Evolutionary conservation across 1,140 invertebrate species (phyloP), one percentile per base, ranked within the genome.

Genomic region (Diachasmimorpha longicaudata): DNA sequence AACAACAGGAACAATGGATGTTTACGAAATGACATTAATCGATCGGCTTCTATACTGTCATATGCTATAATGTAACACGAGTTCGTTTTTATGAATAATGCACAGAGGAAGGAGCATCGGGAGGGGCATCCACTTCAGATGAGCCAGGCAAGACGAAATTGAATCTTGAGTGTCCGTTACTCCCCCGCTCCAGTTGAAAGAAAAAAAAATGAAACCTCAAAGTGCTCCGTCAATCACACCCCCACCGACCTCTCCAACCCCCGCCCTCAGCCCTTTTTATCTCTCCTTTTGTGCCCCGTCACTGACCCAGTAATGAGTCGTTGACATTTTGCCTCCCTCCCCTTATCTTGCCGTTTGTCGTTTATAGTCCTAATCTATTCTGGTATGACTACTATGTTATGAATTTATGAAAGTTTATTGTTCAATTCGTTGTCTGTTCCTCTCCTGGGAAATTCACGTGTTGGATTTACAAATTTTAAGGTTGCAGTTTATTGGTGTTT

Each of bases 101-200:
- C 86, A 87, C 85, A 87, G 86, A 84, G 81, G 75, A 87, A 88
- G 86, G 86, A 88, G 85, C 85, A 87, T 76, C 84, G 78, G 82
- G 84, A 86, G 79, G 84, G 84, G 80, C 84, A 84, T 82, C 85
- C 87, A 84, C 87, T 89, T 82, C 86, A 87, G 84, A 86, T 85
- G 82, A 88, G 83, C 85, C 87, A 88, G 87, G 87, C 87, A 88
- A 88, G 85, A 87, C 81, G 84, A 87, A 87, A 86, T 87, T 86
- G 83, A 88, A 86, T 87, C 83, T 87, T 87, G 84, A 87, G 82
- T 88, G 84, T 85, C 80, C 77, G 78, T 76, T 81, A 85, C 84
- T 87, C 82, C 82, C 81, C 79, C 81, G 76, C 80, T 77, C 79
- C 81, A 77, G 80, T 81, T 75, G 21, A 25, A 25, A 63, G 31